These are phyloP conservation scores for Cordylochernes scorpioides DNA, from an alignment of 2,888 invertebrate genomes.

Conservation along the genomic window DNA sequence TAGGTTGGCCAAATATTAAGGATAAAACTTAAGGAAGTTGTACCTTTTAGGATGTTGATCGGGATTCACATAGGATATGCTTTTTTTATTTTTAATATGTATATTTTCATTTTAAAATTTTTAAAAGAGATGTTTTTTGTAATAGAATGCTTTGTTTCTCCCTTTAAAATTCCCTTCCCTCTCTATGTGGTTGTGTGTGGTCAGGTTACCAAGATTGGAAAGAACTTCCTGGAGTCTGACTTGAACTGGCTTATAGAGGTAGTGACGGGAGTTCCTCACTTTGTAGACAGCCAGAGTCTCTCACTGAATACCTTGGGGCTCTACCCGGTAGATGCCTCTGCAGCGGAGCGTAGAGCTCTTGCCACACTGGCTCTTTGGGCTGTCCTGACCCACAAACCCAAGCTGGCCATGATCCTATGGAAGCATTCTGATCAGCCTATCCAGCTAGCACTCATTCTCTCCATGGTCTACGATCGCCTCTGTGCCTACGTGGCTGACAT, in stretches of 20 bases:
- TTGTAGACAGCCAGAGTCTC: slow-evolving; percentile 19
- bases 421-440: slow-evolving; percentile 17
- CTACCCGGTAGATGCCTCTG: slow-evolving; percentile 13
- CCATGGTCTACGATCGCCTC: slow-evolving; percentile 14
- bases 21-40: too few relatives aligned
- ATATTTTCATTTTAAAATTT: slow-evolving; percentile 20
- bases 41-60: too few relatives aligned
- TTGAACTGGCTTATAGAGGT: slow-evolving; percentile 17
- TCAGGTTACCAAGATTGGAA: slow-evolving; percentile 11
- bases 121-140: slow-evolving; percentile 19
- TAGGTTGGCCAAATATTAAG: too few relatives aligned
- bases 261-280: slow-evolving; percentile 18
- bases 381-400: slow-evolving; percentile 14
- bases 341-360: slow-evolving; percentile 16
- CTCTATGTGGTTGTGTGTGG: slow-evolving; percentile 1
- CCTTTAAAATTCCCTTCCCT: too few relatives aligned
- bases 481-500: slow-evolving; percentile 14
- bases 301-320: slow-evolving; percentile 18
- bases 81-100: too few relatives aligned
- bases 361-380: slow-evolving; percentile 16
- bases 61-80: too few relatives aligned
- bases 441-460: slow-evolving; percentile 16
- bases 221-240: slow-evolving; percentile 16
- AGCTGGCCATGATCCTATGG: slow-evolving; percentile 16
- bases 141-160: slow-evolving; percentile 12